Percentiles rank a stretch among this genome's conserved stretches.
Evolutionary conservation across 2,888 invertebrate species (phyloP).

Genomic region (Seira musarum): DNA sequence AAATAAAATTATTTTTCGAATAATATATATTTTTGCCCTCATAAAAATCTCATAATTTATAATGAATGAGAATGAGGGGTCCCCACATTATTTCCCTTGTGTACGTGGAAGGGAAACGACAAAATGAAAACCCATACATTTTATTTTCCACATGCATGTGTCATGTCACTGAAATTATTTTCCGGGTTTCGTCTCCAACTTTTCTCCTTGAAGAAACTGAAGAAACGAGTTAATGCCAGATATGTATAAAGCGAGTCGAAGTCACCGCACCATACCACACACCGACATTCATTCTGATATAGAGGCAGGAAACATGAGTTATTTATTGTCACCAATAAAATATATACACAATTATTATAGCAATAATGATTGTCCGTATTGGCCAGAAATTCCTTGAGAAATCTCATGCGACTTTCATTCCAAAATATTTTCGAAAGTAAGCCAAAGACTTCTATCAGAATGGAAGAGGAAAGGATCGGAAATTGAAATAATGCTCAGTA

Average conservation of each 20-base stretch:
- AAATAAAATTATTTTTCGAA: not conserved
- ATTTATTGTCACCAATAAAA: slow-evolving; percentile 17
- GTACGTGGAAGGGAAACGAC: not conserved
- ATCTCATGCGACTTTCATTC: not conserved
- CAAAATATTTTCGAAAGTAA: too few relatives aligned
- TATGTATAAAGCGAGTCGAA: too few relatives aligned
- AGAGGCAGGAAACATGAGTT: not conserved
- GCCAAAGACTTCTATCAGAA: too few relatives aligned
- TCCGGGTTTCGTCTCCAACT: slow-evolving; percentile 3
- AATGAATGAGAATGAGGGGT: not conserved
- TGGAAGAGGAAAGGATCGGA: too few relatives aligned
- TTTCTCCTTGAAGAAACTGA: not conserved
- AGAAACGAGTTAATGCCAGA: too few relatives aligned
- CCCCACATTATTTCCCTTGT: not conserved
- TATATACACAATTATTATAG: not conserved
- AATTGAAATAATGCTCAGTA: too few relatives aligned
- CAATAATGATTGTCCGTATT: slow-evolving; percentile 2
- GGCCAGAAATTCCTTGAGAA: not conserved
- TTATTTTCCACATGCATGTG: slow-evolving; percentile 2
- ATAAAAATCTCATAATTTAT: slow-evolving; percentile 39
- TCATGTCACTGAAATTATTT: slow-evolving; percentile 10
- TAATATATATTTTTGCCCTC: slow-evolving; percentile 6
- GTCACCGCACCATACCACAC: too few relatives aligned
- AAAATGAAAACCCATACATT: not conserved
- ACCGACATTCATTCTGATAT: not conserved